Conservation (phyloP, 1,140 invertebrate genomes). For the Brachionus calyciflorus region DNA sequence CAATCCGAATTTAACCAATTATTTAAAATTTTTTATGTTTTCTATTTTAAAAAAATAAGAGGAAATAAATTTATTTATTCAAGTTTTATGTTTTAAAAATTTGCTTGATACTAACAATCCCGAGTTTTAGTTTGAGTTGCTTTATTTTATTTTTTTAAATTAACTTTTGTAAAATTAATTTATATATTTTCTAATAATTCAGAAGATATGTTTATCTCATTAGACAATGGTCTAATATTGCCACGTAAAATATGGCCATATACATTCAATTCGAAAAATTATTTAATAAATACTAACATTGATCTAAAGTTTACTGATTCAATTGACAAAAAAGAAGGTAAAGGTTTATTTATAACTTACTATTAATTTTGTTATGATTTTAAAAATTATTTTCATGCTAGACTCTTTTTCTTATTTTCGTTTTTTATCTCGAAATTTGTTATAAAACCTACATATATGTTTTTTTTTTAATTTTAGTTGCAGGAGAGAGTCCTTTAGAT, state of each 20-base stretch:
- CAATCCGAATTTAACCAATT: too few relatives aligned
- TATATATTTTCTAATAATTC: too few relatives aligned
- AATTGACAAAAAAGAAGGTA: background rate
- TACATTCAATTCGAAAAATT: background rate
- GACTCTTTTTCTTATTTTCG: background rate
- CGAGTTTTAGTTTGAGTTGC: too few relatives aligned
- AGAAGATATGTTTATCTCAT: background rate
- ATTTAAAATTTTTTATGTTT: too few relatives aligned
- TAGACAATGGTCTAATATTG: background rate
- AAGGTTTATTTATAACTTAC: background rate
- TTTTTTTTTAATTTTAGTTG: background rate
- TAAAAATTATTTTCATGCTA: background rate
- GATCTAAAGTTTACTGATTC: background rate
- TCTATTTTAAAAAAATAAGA: too few relatives aligned
- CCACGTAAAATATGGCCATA: slow-evolving; percentile 12
- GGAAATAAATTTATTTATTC: too few relatives aligned
- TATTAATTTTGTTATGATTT: background rate
- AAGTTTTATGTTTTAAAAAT: too few relatives aligned
- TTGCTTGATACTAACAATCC: too few relatives aligned
- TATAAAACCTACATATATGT: background rate
- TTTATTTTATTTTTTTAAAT: too few relatives aligned
- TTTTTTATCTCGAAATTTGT: background rate
- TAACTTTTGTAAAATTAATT: background rate
- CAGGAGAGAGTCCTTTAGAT: too few relatives aligned
- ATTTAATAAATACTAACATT: too few relatives aligned